Base-by-base conservation (phyloP, 2,888 invertebrate species). In the Diaphora mendica region DNA sequence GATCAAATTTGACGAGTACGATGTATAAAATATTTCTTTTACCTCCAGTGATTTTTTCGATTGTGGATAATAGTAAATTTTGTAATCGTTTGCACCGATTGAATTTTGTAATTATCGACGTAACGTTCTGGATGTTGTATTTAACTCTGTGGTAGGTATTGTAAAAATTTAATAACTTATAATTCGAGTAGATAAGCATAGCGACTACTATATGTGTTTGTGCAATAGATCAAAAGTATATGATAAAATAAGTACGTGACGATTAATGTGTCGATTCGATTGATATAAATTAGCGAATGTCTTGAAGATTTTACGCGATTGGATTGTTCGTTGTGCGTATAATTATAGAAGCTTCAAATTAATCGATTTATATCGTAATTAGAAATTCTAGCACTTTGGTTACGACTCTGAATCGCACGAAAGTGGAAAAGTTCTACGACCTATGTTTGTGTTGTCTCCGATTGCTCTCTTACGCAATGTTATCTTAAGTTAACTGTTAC, bases 91-190 rank as follows among this genome's bases (percentile, higher is more conserved):
- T 93, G 95, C 94, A 94, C 94, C 89, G 87, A 93, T 92, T 93
- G 90, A 90, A 65, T 93, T 94, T 94, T 95, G 94, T 95, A 94
- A 95, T 93, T 93, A 95, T 91, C 91, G 91, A 93, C 91, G 90
- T 95, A 92, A 92, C 89, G 88, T 94, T 95, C 94, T 94, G 93
- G 90, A 94, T 95, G 95, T 95, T 91, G 94, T 95, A 94, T 94
- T 94, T 94, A 94, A 94, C 91, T 93, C 90, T 90, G 91, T 93
- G 93, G 93, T 91, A 87, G 90, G 89, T 93, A 93, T 92, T 95
- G 94, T 95, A 95, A 92, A 94, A 92, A 92, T 88, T 89, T 91
- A 91, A 91, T 91, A 91, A 94, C 88, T 91, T 91, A 91, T 91
- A 91, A 93, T 92, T 93, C 85, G 89, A 91, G 93, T 94, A 94